Evolutionary conservation across 92 coral and sea anemone species (phyloP).

Genomic region (Plumapathes pennacea): DNA sequence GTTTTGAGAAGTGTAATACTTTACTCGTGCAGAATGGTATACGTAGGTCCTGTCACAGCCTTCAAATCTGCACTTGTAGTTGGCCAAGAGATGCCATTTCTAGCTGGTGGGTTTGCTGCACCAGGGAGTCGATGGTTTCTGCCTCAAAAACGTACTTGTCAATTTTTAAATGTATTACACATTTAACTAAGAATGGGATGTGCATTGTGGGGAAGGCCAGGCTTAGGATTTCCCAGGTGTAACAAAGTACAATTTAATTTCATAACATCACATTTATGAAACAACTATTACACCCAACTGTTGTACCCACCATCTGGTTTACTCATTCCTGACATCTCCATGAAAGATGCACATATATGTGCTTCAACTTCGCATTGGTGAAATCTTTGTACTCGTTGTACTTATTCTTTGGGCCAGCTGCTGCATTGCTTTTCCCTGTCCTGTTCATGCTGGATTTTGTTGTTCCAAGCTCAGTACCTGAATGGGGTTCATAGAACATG

Average conservation of each 20-base stretch:
- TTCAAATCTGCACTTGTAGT: slow-evolving; percentile 43
- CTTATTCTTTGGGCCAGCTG: slow-evolving; percentile 15
- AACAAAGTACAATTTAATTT: no score
- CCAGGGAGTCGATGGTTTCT: neutral
- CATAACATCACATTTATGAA: neutral
- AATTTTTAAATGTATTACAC: neutral
- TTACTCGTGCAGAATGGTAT: slow-evolving; percentile 62
- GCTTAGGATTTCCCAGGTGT: no score
- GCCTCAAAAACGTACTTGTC: neutral
- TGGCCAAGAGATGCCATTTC: slow-evolving; percentile 35
- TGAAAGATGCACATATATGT: slow-evolving; percentile 42
- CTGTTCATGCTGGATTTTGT: slow-evolving; percentile 18
- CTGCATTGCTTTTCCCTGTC: slow-evolving; percentile 36
- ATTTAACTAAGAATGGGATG: neutral
- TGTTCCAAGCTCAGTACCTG: slow-evolving; percentile 7
- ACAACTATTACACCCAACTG: neutral
- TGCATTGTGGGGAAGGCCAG: no score
- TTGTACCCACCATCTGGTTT: slow-evolving; percentile 6
- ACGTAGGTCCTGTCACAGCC: slow-evolving; percentile 44
- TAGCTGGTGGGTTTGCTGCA: slow-evolving; percentile 28
- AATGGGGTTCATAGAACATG: slow-evolving; percentile 4
- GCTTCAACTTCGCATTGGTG: slow-evolving; percentile 31
- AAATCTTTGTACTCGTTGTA: slow-evolving; percentile 33
- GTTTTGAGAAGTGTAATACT: no score
- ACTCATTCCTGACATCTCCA: slow-evolving; percentile 32